phyloP scores from a whole-genome alignment of 2,797 vertebrate species.

The Amblyraja radiata region DNA sequence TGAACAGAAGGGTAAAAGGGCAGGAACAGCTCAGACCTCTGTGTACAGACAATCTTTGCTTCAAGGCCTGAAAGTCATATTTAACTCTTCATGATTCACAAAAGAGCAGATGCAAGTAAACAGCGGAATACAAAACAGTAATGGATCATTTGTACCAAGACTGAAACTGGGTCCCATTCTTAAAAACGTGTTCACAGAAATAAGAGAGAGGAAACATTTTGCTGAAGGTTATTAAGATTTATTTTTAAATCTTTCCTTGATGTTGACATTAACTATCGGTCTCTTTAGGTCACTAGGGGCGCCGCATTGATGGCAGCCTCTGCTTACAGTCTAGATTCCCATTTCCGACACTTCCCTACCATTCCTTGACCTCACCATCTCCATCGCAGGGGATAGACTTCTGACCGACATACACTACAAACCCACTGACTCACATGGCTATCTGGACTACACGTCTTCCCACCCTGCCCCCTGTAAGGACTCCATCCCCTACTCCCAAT shows the following conservation, averaged over 20 bases:
- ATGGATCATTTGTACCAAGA: background rate
- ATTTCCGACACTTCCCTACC: no score
- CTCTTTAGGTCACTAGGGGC: background rate
- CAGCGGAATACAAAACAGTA: background rate
- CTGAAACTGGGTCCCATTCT: background rate
- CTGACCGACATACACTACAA: no score
- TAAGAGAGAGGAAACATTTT: background rate
- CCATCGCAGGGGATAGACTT: no score
- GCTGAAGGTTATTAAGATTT: background rate
- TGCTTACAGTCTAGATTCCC: no score
- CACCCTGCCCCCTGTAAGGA: no score
- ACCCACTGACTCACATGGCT: no score
- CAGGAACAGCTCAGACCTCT: background rate
- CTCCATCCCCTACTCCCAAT: no score
- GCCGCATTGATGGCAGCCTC: no score
- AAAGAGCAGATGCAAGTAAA: background rate
- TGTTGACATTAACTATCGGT: background rate
- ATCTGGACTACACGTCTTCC: no score
- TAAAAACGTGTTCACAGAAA: background rate
- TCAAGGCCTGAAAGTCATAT: background rate
- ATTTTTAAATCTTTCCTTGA: background rate
- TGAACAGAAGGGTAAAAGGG: constrained; percentile 1
- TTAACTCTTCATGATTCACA: background rate
- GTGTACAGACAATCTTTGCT: background rate
- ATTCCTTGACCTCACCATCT: no score